Conservation (phyloP, 2,797 vertebrate genomes). For the Diceros bicornis region DNA sequence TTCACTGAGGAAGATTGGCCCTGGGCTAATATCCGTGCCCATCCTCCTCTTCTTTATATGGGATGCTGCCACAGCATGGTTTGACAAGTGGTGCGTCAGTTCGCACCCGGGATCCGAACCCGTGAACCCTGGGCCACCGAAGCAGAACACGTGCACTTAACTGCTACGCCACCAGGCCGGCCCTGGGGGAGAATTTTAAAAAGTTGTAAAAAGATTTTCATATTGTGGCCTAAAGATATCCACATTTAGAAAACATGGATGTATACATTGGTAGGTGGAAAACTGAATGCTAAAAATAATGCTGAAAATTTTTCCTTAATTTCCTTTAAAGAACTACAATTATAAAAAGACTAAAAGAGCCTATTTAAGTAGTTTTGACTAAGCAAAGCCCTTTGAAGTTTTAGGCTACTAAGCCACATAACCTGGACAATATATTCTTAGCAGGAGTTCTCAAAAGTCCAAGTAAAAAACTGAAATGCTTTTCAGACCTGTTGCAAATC, state of each 20-base stretch:
- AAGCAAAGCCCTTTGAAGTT: conserved; percentile 71
- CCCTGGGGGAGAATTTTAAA: background rate
- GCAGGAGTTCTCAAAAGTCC: conserved; percentile 78
- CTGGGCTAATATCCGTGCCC: no score
- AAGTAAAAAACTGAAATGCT: conserved; percentile 83
- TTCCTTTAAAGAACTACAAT: conserved; percentile 29
- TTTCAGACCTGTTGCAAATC: conserved; percentile 81
- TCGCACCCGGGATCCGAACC: no score
- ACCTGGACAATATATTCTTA: conserved; percentile 56
- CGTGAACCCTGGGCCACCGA: no score
- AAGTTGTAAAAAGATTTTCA: conserved; percentile 60
- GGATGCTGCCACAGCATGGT: no score
- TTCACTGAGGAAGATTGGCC: no score
- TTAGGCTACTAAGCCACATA: conserved; percentile 64
- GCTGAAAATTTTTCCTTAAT: conserved; percentile 56
- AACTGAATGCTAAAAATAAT: background rate
- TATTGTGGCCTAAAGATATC: background rate
- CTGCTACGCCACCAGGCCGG: no score
- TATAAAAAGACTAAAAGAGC: conserved; percentile 56
- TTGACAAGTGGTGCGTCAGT: no score
- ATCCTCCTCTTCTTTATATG: no score
- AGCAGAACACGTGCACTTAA: no score
- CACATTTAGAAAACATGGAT: conserved; percentile 33
- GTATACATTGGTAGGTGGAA: conserved; percentile 18
- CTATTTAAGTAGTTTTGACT: conserved; percentile 58